Evolutionary conservation across 2,113 vertebrate genomes (phyloP), one percentile per base, ranked within the genome.

Genomic region (Sterna hirundo): DNA sequence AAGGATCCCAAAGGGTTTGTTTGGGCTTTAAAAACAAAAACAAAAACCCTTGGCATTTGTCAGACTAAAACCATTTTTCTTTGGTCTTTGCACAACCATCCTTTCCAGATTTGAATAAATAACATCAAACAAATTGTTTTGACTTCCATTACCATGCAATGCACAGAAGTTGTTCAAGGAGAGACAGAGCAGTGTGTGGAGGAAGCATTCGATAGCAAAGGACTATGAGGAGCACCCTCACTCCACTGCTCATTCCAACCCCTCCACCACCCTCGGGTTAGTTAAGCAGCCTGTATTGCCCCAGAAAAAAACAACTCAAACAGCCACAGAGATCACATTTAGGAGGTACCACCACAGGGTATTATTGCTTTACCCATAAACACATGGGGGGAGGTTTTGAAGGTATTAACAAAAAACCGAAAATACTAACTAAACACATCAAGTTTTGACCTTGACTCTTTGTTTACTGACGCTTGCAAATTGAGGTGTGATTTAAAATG

Each of bases 21-120:
- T 95, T 93, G 70, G 93, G 88, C 87, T 95, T 97, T 90, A 95
- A 93, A 96, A 93, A 90, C 87, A 96, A 96, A 96, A 96, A 96
- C 90, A 94, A 94, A 97, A 95, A 54, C 74, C 83, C 91, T 78
- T 95, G 89, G 93, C 95, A 97, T 97, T 97, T 95, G 86, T 91
- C 91, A 94, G 87, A 62, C 78, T 97, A 96, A 96, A 97, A 52
- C 94, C 94, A 94, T 91, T 96, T 97, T 91, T 87, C 94, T 87
- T 79, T 93, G 94, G 94, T 96, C 83, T 94, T 96, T 94, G 78
- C 91, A 97, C 57, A 94, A 70, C 78, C 77, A 58, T 27, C 84
- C 89, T 87, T 96, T 66, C 84, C 95, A 95, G 84, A 93, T 96
- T 80, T 70, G 89, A 91, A 92, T 92, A 95, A 94, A 97, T 91